phyloP scores from a whole-genome alignment of 2,888 invertebrate genomes.

The Sycophila texana region DNA sequence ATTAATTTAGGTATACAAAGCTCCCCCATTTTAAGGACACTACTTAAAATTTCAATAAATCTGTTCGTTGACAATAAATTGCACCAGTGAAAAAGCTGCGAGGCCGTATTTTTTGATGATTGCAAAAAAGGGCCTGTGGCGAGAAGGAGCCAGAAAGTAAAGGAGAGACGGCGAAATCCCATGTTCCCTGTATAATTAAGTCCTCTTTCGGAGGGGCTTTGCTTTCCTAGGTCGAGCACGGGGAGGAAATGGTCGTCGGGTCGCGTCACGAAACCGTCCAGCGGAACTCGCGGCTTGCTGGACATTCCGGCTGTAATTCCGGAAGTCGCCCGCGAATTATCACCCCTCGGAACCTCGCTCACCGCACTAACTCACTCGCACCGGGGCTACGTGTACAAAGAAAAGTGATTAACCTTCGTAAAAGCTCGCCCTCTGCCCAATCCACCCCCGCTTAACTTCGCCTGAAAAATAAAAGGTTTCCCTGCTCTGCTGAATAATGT shows the following conservation, averaged over 20 bases:
- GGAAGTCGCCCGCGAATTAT: conserved; percentile 43
- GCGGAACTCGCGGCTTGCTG: conserved; percentile 22
- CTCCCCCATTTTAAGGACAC: not conserved
- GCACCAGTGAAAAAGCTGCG: no score
- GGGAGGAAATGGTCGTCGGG: conserved; percentile 20
- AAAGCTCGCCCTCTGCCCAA: not conserved
- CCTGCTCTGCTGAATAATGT: not conserved
- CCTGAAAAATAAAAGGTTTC: conserved; percentile 33
- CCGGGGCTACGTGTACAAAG: conserved; percentile 13
- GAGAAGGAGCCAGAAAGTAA: not conserved
- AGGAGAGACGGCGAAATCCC: conserved; percentile 14
- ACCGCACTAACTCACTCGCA: not conserved
- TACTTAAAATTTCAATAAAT: no score
- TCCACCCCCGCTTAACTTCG: conserved; percentile 15
- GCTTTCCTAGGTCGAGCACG: not conserved
- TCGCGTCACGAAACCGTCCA: conserved; percentile 17
- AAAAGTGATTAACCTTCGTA: conserved; percentile 44
- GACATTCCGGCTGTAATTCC: conserved; percentile 45
- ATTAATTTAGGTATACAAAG: not conserved
- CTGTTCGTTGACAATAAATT: no score
- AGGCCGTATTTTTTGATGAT: not conserved
- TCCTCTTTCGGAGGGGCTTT: conserved; percentile 1
- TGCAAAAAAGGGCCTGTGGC: not conserved
- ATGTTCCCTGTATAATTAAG: conserved; percentile 38
- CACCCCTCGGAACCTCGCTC: not conserved